These are phyloP conservation scores for Cyprinodon variegatus DNA, from an alignment of 2,113 vertebrate species.

Conservation along the genomic window DNA sequence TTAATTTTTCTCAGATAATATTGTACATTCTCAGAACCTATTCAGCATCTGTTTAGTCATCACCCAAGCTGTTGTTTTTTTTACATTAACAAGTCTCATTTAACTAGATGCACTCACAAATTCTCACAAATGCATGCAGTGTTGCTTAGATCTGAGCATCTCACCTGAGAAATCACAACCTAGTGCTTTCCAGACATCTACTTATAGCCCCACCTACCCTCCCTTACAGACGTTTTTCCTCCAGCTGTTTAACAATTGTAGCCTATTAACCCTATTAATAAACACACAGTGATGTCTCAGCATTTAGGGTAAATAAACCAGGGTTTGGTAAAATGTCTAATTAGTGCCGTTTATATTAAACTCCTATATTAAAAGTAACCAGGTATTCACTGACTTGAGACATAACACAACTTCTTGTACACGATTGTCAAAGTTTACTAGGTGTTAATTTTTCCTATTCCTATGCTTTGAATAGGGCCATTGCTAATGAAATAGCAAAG, in stretches of 20 bases:
- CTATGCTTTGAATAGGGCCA: not conserved
- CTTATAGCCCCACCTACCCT: not conserved
- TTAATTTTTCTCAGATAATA: not conserved
- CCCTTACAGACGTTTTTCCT: not conserved
- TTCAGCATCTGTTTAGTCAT: not conserved
- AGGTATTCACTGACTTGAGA: not conserved
- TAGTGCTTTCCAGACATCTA: not conserved
- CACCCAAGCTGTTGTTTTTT: too few relatives aligned
- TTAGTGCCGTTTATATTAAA: not conserved
- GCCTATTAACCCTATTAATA: not conserved
- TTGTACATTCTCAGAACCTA: not conserved
- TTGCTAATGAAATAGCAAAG: not conserved
- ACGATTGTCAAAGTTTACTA: too few relatives aligned
- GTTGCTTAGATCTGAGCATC: not conserved
- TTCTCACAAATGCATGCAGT: not conserved
- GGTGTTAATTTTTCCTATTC: not conserved
- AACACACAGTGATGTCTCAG: not conserved
- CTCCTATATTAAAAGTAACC: slow-evolving; percentile 1
- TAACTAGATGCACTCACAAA: too few relatives aligned
- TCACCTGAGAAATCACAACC: not conserved
- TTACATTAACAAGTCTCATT: too few relatives aligned
- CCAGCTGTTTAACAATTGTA: not conserved
- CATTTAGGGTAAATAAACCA: not conserved
- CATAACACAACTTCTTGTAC: not conserved
- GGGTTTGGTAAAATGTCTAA: not conserved